A percentile compares a stretch with the other conserved stretches of the same genome.
phyloP scores from a whole-genome alignment of 2,113 vertebrate species.

The Galbula dea region DNA sequence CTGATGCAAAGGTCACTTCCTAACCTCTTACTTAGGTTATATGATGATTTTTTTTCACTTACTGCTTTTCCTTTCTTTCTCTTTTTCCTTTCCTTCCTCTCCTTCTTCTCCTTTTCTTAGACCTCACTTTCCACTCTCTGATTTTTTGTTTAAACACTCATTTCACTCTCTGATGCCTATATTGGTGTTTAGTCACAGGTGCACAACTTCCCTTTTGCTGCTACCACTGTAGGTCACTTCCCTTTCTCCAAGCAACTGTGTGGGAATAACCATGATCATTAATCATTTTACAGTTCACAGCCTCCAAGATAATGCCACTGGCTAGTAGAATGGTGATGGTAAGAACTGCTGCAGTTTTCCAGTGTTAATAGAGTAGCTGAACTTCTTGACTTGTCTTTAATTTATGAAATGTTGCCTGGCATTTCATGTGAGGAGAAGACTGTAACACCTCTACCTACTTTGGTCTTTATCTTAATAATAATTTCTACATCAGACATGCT shows the following conservation, averaged over 20 bases:
- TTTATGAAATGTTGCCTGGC: not conserved
- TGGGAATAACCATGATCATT: constrained; percentile 20
- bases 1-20: not conserved
- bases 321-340: not conserved
- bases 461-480: not conserved
- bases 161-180: not conserved
- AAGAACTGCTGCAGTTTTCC: not conserved
- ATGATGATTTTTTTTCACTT: not conserved
- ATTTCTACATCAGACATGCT: not conserved
- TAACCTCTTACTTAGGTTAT: not conserved
- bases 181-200: not conserved
- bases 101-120: not conserved
- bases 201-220: not conserved
- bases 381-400: not conserved
- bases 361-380: not conserved
- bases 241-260: not conserved
- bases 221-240: not conserved
- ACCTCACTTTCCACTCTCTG: not conserved
- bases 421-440: not conserved
- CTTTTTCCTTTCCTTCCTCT: not conserved
- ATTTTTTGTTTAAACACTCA: not conserved
- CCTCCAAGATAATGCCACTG: not conserved
- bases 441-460: not conserved
- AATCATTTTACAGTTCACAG: constrained; percentile 6
- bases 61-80: not conserved